phyloP scores from a whole-genome alignment of 2,797 vertebrate genomes.

The Catostomus latipinnis region DNA sequence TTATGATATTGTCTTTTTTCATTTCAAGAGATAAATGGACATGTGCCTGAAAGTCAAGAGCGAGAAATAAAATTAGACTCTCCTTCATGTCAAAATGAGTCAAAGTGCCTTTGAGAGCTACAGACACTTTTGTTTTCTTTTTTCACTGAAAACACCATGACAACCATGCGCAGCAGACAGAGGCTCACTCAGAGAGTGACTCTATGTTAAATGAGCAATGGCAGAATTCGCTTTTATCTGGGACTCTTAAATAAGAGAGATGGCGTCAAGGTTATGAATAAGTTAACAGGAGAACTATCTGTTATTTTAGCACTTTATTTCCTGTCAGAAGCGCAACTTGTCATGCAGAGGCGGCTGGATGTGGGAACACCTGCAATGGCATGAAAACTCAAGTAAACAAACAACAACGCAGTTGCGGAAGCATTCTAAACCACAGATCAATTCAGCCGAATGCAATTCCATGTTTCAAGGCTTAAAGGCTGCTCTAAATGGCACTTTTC shows the following conservation, averaged over 20 bases:
- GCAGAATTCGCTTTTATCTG: slow-evolving; percentile 9
- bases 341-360: background rate
- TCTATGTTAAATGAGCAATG: slow-evolving; percentile 40
- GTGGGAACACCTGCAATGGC: slow-evolving; percentile 7
- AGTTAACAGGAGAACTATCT: background rate
- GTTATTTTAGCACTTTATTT: background rate
- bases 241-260: slow-evolving; percentile 3
- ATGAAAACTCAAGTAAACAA: slow-evolving; percentile 3
- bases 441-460: slow-evolving; percentile 32
- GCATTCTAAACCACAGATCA: slow-evolving; percentile 37
- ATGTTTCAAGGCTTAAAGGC: slow-evolving; percentile 64
- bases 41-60: slow-evolving; percentile 33
- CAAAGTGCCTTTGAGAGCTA: slow-evolving; percentile 50
- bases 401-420: slow-evolving; percentile 1
- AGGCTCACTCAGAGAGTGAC: slow-evolving; percentile 27
- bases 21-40: slow-evolving; percentile 5
- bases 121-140: slow-evolving; percentile 19
- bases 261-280: slow-evolving; percentile 5
- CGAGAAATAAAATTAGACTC: slow-evolving; percentile 43
- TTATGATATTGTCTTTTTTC: background rate
- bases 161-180: slow-evolving; percentile 30
- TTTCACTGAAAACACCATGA: slow-evolving; percentile 40
- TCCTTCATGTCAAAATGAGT: slow-evolving; percentile 30
- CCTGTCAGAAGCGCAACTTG: background rate
- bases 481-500: slow-evolving; percentile 64